Percentiles rank a stretch among this genome's conserved stretches.
Conservation (phyloP, 2,888 invertebrate species). For the Lomographa bimaculata region DNA sequence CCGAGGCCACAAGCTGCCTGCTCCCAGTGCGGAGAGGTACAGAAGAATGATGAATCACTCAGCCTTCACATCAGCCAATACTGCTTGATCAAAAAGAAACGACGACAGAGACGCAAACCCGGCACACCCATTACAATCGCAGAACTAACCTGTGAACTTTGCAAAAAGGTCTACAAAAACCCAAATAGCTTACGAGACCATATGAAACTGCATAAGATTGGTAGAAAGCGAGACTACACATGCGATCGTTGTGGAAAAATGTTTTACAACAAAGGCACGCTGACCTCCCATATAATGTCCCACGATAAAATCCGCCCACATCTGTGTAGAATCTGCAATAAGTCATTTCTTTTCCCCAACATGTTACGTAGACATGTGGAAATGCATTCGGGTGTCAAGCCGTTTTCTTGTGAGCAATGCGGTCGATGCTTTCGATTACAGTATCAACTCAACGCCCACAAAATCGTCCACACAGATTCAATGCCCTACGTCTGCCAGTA, state of each 20-base stretch:
- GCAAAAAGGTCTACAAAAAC: conserved; percentile 69
- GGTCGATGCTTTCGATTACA: conserved; percentile 83
- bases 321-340: conserved; percentile 70
- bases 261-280: conserved; percentile 72
- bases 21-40: conserved; percentile 62
- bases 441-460: conserved; percentile 89
- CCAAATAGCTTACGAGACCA: conserved; percentile 41
- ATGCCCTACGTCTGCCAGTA: conserved; percentile 91
- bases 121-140: conserved; percentile 66
- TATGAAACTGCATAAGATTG: conserved; percentile 69
- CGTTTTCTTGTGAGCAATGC: conserved; percentile 72
- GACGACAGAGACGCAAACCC: conserved; percentile 59
- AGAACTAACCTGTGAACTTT: conserved; percentile 65
- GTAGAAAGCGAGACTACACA: conserved; percentile 67
- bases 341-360: conserved; percentile 68
- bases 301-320: conserved; percentile 71
- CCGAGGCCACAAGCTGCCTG: conserved; percentile 53
- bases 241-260: conserved; percentile 75
- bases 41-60: conserved; percentile 54
- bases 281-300: conserved; percentile 70
- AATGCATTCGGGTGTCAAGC: conserved; percentile 72
- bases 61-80: conserved; percentile 57
- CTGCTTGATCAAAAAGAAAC: conserved; percentile 47
- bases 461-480: conserved; percentile 89
- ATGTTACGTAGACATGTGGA: conserved; percentile 72